Base-by-base conservation (phyloP, 2,888 invertebrate species). In the Rhopalosiphum nymphaeae region DNA sequence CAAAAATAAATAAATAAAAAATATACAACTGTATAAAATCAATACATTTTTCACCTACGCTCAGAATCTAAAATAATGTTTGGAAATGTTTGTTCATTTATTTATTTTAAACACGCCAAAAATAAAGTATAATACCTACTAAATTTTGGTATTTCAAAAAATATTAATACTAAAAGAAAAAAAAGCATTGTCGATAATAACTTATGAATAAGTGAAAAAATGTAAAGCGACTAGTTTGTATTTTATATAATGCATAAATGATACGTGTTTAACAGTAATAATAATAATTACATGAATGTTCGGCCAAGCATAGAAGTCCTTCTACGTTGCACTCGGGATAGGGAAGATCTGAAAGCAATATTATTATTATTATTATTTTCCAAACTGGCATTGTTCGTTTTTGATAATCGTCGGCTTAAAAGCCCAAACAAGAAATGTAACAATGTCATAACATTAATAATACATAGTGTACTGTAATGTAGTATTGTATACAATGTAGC, bases 271-370 rank as follows among this genome's bases (percentile, higher is more conserved):
- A 16, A 36, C 36, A 36, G 7, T 36, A 36, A 78, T 36, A 21
- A 78, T 36, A 78, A 78, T 78, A 13, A 94, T 95, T 95, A 95
- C 95, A 95, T 86, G 95, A 95, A 90, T 95, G 94, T 25, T 95
- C 91, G 36, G 95, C 95, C 44, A 96, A 95, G 86, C 96, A 96
- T n/a, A 95, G 90, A 0, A 96, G 95, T 44, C 95, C 95, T 85
- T 95, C 94, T 4, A 95, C 93, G 85, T 95, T 95, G 95, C 96
- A 96, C 7, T 95, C 94, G 42, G 95, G 95, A 92, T 95, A 95
- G 2, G 53, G 44, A 29, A 49, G 21, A n/a, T 94, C 94, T 91
- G 53, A 26, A 49, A 85, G 4, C 42, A 61, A 90, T n/a, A 36
- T 53, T 26, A 84, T 44, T 84, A 56, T 25, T 92, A 78, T 89